These are phyloP conservation scores for Eospalax fontanierii DNA, from an alignment of 2,797 vertebrate genomes.

Conservation along the genomic window DNA sequence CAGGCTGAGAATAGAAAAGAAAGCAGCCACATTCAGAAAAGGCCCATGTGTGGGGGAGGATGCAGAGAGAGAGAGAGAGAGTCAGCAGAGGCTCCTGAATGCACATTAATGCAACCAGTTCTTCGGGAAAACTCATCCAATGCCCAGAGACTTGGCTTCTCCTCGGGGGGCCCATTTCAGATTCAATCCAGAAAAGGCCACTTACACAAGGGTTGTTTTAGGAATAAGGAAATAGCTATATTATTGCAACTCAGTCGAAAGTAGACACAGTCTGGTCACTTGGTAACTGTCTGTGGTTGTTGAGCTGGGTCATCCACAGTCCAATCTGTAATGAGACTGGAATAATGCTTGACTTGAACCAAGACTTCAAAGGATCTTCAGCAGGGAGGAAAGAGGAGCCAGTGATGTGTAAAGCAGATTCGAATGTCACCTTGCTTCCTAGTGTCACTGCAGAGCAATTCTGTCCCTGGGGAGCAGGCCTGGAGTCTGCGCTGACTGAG, in stretches of 20 bases:
- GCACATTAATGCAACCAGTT: background rate
- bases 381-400: background rate
- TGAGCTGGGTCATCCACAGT: background rate
- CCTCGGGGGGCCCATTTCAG: background rate
- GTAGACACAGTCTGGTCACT: accelerated
- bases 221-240: background rate
- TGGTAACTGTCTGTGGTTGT: background rate
- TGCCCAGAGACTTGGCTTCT: background rate
- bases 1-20: background rate
- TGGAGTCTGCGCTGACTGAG: background rate
- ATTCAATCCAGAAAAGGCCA: background rate
- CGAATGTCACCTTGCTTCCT: background rate
- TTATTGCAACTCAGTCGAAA: background rate
- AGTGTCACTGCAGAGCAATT: accelerated
- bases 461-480: background rate
- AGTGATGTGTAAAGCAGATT: accelerated
- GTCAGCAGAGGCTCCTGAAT: background rate
- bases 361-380: background rate
- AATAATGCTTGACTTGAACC: background rate
- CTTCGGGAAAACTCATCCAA: background rate
- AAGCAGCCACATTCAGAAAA: background rate
- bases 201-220: background rate
- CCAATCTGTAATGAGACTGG: background rate
- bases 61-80: no score
- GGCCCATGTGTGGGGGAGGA: background rate